phyloP scores from a whole-genome alignment of 2,113 vertebrate species.

The Vombatus ursinus region DNA sequence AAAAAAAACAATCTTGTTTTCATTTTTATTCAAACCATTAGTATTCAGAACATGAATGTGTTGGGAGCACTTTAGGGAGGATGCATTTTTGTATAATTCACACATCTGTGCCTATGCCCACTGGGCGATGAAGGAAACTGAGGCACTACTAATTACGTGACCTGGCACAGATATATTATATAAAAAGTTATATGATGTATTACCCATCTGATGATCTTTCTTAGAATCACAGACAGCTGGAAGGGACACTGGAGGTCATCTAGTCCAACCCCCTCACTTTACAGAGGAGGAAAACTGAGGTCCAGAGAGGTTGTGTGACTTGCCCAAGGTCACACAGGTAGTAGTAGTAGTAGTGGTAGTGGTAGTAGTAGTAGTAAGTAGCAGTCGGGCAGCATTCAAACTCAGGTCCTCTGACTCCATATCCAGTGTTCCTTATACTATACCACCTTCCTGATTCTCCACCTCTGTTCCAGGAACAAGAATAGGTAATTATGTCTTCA shows the following conservation, averaged over 20 bases:
- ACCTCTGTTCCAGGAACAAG: not conserved
- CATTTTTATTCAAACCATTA: not conserved
- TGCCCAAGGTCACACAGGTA: not conserved
- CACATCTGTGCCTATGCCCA: not conserved
- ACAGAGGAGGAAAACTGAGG: not conserved
- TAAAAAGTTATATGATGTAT: constrained; percentile 3
- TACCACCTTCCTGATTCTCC: not conserved
- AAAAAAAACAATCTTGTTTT: not conserved
- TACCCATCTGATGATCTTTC: constrained; percentile 1
- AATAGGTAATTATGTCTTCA: not conserved
- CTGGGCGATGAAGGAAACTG: not conserved
- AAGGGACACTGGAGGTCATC: not conserved
- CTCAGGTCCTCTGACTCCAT: not conserved
- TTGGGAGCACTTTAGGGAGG: not conserved
- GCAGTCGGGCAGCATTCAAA: not conserved
- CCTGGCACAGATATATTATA: not conserved
- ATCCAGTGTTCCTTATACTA: not conserved
- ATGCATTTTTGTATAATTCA: not conserved
- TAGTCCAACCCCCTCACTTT: not conserved
- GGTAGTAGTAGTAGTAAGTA: not conserved
- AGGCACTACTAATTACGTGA: not conserved
- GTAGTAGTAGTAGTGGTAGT: not conserved
- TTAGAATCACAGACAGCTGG: not conserved
- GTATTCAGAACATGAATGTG: not conserved
- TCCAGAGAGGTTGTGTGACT: not conserved